A percentile compares a stretch with the other conserved stretches of the same genome.
phyloP scores from a whole-genome alignment of 1,140 invertebrate species.

The Colletes gigas region DNA sequence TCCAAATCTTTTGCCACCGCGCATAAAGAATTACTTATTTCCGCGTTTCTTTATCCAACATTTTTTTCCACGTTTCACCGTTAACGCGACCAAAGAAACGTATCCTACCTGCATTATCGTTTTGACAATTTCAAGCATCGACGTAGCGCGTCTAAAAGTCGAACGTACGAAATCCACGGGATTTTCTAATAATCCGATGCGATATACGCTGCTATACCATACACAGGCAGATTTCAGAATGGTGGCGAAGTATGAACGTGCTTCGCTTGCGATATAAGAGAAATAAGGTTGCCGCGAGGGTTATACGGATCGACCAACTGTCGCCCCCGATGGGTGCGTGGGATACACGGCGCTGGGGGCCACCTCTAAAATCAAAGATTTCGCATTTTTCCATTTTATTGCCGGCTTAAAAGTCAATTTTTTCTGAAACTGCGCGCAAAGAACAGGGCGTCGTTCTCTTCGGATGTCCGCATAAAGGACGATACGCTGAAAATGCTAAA shows the following conservation, averaged over 20 bases:
- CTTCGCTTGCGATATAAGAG: constrained; percentile 76
- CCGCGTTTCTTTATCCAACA: background rate
- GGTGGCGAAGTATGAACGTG: constrained; percentile 73
- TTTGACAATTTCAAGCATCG: background rate
- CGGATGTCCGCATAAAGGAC: constrained; percentile 57
- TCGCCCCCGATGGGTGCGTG: constrained; percentile 61
- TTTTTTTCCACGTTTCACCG: background rate
- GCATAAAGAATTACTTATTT: background rate
- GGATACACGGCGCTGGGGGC: background rate
- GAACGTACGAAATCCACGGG: constrained; percentile 64
- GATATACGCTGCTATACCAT: constrained; percentile 41
- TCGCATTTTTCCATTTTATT: constrained; percentile 79
- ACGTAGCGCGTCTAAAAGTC: constrained; percentile 59
- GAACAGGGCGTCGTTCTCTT: background rate
- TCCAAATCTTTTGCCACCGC: constrained; percentile 16
- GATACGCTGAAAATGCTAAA: constrained; percentile 65
- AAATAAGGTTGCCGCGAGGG: constrained; percentile 71
- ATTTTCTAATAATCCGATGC: constrained; percentile 70
- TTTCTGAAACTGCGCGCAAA: constrained; percentile 56
- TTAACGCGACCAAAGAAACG: no score
- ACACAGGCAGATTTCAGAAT: constrained; percentile 59
- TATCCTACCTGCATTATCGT: background rate
- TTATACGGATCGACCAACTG: constrained; percentile 79
- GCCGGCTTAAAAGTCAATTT: constrained; percentile 80
- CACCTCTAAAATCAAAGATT: constrained; percentile 73